Evolutionary conservation across 37 sponge, comb jelly and placozoan species (phyloP), one percentile per base, ranked within the genome.

Genomic region (Halichondria panicea): DNA sequence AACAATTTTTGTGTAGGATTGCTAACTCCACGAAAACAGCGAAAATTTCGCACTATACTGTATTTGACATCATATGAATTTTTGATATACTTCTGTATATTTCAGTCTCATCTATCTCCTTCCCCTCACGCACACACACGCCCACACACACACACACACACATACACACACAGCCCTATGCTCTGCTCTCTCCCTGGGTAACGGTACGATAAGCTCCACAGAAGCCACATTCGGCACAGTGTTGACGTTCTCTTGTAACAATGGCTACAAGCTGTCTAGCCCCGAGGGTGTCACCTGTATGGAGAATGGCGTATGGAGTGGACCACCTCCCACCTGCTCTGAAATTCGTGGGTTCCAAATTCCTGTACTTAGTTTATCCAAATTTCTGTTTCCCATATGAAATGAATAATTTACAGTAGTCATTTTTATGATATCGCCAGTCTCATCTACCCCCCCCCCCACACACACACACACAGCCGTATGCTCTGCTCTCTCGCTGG

Each of bases 271-370:
- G 2, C 48, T 77, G 78, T 41, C 36, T 24, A 66, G 78, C 3
- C n/a, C 75, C 6, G n/a, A 39, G 6, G 22, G 6, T 25, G 7
- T 55, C 5, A 74, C 60, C 18, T 74, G 75, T 31, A 30, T 74
- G 56, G 75, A 36, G n/a, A 38, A 53, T 24, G 72, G 72, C 27
- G 2, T 15, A 6, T 74, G 75, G 75, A 74, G 38, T 44, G 43
- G 37, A 6, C 6, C 3, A 4, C 31, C 21, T 11, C 58, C 75
- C 11, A 57, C 60, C 21, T 78, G 79, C 50, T 24, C 27, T 22
- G 27, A 25, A 36, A 34, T 42, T 62, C 37, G 59, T 12, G n/a
- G 28, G 30, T 58, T 58, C 30, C 59, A 6, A 6, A 58, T 6
- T 31, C 8, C 59, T 58, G 11, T 15, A n/a, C n/a, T n/a, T n/a